These are phyloP conservation scores for Romanomermis culicivorax DNA, from an alignment of 2,888 invertebrate species.

Conservation along the genomic window DNA sequence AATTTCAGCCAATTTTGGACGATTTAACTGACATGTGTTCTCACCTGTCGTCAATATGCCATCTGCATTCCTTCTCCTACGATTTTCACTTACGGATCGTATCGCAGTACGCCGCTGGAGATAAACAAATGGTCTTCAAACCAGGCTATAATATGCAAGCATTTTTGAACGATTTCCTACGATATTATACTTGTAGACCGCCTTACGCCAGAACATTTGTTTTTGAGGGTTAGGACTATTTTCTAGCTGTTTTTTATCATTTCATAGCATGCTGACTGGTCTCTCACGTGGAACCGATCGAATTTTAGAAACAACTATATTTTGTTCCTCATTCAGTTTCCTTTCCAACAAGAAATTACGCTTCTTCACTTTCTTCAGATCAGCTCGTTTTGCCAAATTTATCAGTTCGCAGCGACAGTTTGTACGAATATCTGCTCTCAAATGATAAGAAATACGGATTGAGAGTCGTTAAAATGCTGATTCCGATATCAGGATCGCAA, in stretches of 20 bases:
- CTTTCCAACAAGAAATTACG: no score
- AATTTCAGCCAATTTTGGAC: not conserved
- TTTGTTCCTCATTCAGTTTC: no score
- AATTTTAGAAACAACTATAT: no score
- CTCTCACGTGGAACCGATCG: not conserved
- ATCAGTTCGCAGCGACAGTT: slow-evolving; percentile 30
- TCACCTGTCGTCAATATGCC: slow-evolving; percentile 7
- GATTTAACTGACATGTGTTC: not conserved
- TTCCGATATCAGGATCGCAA: not conserved
- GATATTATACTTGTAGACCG: slow-evolving; percentile 53
- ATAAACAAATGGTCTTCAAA: slow-evolving; percentile 22
- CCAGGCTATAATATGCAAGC: slow-evolving; percentile 46
- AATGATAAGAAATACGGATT: slow-evolving; percentile 47
- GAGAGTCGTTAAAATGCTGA: slow-evolving; percentile 42
- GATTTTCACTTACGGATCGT: slow-evolving; percentile 22
- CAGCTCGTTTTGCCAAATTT: not conserved
- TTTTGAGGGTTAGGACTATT: slow-evolving; percentile 38
- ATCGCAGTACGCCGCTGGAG: slow-evolving; percentile 15
- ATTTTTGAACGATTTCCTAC: slow-evolving; percentile 52
- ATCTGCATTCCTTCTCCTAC: slow-evolving; percentile 26
- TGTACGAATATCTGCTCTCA: slow-evolving; percentile 47
- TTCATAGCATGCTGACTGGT: slow-evolving; percentile 2
- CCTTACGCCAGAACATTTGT: slow-evolving; percentile 52
- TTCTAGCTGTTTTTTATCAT: not conserved
- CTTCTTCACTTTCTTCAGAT: not conserved